A percentile compares a stretch with the other conserved stretches of the same genome.
These are phyloP conservation scores for Meleagris gallopavo DNA, from an alignment of 2,113 vertebrate genomes.

Conservation along the genomic window DNA sequence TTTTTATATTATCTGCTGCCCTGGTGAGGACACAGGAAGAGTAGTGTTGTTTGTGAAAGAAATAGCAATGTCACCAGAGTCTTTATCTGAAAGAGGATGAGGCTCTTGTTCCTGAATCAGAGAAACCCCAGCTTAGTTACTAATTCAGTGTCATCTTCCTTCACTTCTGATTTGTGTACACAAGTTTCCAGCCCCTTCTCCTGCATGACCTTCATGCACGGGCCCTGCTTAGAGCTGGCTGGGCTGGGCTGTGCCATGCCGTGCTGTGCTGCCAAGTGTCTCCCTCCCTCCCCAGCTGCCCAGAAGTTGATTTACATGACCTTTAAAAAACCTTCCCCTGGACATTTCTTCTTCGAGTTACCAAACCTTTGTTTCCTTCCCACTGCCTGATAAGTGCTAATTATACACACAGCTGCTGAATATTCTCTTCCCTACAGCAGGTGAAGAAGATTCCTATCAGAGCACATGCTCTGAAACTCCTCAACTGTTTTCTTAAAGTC, in stretches of 20 bases:
- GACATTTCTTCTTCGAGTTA: slow-evolving; percentile 23
- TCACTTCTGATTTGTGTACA: neutral
- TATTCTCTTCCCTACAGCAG: slow-evolving; percentile 37
- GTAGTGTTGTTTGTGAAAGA: neutral
- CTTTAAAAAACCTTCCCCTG: neutral
- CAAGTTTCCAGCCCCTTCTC: neutral
- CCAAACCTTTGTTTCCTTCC: slow-evolving; percentile 46
- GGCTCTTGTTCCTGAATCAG: neutral
- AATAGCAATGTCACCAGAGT: neutral
- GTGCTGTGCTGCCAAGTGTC: neutral
- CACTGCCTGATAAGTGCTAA: slow-evolving; percentile 38
- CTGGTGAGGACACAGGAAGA: neutral
- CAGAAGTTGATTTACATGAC: slow-evolving; percentile 13
- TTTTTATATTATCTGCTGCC: neutral
- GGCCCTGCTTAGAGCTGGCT: neutral
- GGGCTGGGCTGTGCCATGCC: neutral
- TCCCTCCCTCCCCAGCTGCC: neutral
- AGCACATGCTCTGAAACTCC: slow-evolving; percentile 19
- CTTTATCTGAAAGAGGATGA: neutral
- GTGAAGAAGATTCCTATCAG: slow-evolving; percentile 37
- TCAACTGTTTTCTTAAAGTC: slow-evolving; percentile 13
- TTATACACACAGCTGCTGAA: slow-evolving; percentile 54
- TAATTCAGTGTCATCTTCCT: neutral
- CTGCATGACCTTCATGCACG: neutral
- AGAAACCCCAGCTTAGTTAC: neutral